These are phyloP conservation scores for Drosophila simulans DNA, from an alignment of 1,140 invertebrate genomes.

Conservation along the genomic window DNA sequence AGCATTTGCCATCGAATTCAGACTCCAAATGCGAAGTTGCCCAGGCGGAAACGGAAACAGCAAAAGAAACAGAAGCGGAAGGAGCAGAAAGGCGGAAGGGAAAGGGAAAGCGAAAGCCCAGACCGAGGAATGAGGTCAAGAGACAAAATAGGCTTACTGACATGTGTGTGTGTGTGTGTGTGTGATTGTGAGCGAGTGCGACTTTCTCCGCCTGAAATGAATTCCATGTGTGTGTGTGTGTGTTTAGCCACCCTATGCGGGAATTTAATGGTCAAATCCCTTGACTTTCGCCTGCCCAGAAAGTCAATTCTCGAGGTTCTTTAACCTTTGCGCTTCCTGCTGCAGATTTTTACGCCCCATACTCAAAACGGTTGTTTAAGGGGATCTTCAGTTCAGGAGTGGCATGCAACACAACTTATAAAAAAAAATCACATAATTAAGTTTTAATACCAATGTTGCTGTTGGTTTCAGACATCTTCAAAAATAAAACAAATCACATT, in stretches of 20 bases:
- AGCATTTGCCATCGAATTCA: conserved; percentile 59
- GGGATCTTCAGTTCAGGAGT: neutral
- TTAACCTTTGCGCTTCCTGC: conserved; percentile 9
- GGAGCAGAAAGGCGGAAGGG: neutral
- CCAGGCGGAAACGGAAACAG: conserved; percentile 55
- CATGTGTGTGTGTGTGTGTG: conserved; percentile 49
- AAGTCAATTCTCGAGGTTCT: conserved; percentile 36
- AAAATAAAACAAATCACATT: too few species aligned
- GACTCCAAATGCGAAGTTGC: conserved; percentile 22
- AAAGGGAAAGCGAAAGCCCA: conserved; percentile 48
- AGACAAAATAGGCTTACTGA: conserved; percentile 78
- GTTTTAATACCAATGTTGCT: neutral
- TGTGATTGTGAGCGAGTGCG: conserved; percentile 11
- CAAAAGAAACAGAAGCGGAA: conserved; percentile 16
- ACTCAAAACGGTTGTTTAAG: neutral
- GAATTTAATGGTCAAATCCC: conserved; percentile 76
- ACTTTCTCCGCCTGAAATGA: conserved; percentile 1
- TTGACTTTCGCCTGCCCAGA: conserved; percentile 65
- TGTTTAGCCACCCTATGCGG: conserved; percentile 22
- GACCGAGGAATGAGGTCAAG: conserved; percentile 58
- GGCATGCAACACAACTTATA: neutral
- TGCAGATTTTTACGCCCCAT: neutral
- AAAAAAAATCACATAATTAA: neutral
- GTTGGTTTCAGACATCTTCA: too few species aligned
- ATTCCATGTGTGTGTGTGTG: conserved; percentile 6